Percentiles rank a stretch among this genome's conserved stretches.
Evolutionary conservation across 2,113 vertebrate genomes (phyloP).

Genomic region (Urocitellus parryii): DNA sequence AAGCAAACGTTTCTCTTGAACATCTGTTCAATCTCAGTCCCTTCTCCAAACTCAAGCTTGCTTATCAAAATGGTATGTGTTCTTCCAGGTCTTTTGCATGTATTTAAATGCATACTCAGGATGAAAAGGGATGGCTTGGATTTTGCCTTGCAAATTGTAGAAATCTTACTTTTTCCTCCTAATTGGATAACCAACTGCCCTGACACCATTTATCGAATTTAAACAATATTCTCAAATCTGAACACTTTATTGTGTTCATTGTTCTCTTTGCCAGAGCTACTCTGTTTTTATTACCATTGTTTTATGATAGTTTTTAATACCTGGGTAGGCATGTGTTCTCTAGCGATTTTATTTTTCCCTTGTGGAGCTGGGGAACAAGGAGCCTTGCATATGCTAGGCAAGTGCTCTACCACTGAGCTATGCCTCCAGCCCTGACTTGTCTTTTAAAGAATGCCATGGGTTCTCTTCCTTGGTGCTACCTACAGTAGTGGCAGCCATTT

Average conservation of each 20-base stretch:
- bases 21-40: neutral
- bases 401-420: neutral
- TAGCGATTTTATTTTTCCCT: neutral
- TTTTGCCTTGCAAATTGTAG: neutral
- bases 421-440: neutral
- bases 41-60: neutral
- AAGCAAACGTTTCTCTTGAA: neutral
- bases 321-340: neutral
- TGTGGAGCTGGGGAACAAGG: neutral
- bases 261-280: neutral
- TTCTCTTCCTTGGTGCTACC: no score
- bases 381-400: neutral
- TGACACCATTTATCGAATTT: neutral
- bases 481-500: no score
- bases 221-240: neutral
- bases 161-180: neutral
- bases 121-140: neutral
- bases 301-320: neutral
- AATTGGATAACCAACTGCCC: neutral
- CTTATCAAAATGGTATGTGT: neutral
- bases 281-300: neutral
- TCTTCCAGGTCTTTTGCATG: neutral
- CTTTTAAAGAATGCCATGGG: neutral
- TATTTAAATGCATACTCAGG: neutral
- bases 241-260: neutral